Evolutionary conservation across 2,797 vertebrate genomes (phyloP).

Genomic region (Atherinosoma microstoma): DNA sequence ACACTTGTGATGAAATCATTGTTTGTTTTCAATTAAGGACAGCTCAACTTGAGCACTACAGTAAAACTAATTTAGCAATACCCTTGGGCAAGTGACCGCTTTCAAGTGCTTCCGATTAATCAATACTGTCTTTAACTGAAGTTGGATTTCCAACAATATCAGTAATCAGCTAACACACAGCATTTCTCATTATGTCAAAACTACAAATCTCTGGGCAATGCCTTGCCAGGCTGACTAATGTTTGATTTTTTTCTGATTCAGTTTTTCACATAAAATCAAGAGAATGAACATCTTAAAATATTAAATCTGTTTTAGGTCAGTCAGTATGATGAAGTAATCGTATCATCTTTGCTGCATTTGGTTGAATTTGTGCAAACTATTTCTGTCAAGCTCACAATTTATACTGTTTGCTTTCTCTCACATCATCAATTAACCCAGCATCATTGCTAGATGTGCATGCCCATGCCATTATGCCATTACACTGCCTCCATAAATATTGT

Average conservation of each 20-base stretch:
- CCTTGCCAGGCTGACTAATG: neutral
- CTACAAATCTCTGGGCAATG: neutral
- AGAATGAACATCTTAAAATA: neutral
- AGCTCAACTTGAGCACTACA: neutral
- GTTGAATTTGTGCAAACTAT: neutral
- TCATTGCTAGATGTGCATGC: neutral
- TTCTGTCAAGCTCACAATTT: neutral
- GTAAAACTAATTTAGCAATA: slow-evolving; percentile 11
- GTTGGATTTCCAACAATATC: neutral
- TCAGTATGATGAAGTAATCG: too few relatives aligned
- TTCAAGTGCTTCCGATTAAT: accelerated
- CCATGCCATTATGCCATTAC: neutral
- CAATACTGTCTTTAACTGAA: neutral
- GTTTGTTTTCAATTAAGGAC: slow-evolving; percentile 8
- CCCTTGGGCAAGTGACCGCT: neutral
- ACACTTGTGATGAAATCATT: slow-evolving; percentile 15
- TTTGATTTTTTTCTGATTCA: neutral
- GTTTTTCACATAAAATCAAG: neutral
- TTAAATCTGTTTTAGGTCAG: neutral
- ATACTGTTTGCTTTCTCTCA: neutral
- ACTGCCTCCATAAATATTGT: neutral
- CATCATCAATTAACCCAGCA: neutral
- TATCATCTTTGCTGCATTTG: neutral
- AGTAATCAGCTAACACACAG: neutral
- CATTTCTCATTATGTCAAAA: neutral